Base-by-base conservation (phyloP, 2,888 invertebrate genomes). In the Lepidocyrtinus sp. region DNA sequence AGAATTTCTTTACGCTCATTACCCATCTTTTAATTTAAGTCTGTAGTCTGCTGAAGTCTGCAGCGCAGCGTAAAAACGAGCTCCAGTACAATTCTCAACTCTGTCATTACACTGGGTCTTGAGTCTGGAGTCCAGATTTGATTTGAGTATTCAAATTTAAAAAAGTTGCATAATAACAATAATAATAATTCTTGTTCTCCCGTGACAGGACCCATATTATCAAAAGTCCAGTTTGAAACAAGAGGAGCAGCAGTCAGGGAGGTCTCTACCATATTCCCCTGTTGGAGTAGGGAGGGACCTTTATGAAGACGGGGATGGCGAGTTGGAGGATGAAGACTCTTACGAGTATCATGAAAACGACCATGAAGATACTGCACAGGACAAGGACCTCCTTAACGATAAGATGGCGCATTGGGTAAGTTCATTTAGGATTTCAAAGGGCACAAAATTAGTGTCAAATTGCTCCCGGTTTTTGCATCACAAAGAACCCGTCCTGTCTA, bases 361-460 rank as follows among this genome's bases (percentile, higher is more conserved):
- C 26, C 71, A 73, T 7, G 62, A 63, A 61, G 71, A 59, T 3
- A 61, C 71, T 2, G 71, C 65, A 65, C 46, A 73, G 26, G 79
- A 70, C 55, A 65, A 75, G 36, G 84, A 84, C 17, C 64, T 83
- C 12, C 82, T 84, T 62, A 73, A 79, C 27, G 84, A 83, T 61
- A 82, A 83, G 68, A 82, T 78, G 59, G 21, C 78, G 50, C 75
- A 80, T 67, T 84, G 84, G 84, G 84, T 84, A 82, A 79, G 84
- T 21, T 15, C 15, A 2, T 12, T 7, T 50, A 50, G 36, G 5
- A 36, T 36, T 50, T 50, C 36, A 36, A 36, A 12, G 12, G 5
- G 36, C 12, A 7, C 36, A 36, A 36, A 17, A 50, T n/a, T n/a
- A n/a, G n/a, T n/a, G n/a, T n/a, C n/a, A 50, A 50, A 50, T 50